A percentile compares a stretch with the other conserved stretches of the same genome.
Evolutionary conservation across 2,113 vertebrate species (phyloP).

Genomic region (Oreochromis tanganicae): DNA sequence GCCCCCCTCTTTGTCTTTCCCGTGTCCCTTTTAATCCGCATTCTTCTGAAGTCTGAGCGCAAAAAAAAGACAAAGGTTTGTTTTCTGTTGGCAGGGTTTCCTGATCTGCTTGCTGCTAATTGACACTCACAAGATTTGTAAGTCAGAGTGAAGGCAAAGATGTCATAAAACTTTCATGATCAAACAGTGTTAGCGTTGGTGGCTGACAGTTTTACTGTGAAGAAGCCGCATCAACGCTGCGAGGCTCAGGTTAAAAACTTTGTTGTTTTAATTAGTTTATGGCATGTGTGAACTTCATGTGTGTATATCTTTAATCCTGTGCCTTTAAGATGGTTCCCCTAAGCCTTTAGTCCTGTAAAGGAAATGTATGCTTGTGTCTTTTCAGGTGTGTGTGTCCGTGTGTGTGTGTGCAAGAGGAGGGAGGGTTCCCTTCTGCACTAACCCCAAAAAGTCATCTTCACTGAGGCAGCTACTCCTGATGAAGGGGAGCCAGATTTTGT

Average conservation of each 20-base stretch:
- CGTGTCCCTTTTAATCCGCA: conserved; percentile 43
- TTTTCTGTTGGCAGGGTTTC: conserved; percentile 40
- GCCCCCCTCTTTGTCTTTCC: conserved; percentile 25
- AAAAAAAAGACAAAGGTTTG: conserved; percentile 53
- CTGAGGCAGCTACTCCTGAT: conserved; percentile 44
- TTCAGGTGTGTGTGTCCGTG: neutral
- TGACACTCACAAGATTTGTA: conserved; percentile 55
- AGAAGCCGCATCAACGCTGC: neutral
- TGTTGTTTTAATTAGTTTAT: conserved; percentile 14
- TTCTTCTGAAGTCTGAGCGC: conserved; percentile 27
- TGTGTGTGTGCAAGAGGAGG: neutral
- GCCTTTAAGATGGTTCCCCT: neutral
- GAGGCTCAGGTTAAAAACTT: conserved; percentile 22
- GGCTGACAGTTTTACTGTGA: conserved; percentile 27
- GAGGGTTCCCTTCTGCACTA: conserved; percentile 48
- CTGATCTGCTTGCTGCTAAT: conserved; percentile 59
- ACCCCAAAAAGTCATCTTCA: conserved; percentile 67
- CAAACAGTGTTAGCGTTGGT: conserved; percentile 33
- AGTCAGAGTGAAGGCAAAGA: conserved; percentile 44
- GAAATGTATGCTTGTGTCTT: neutral
- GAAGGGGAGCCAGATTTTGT: conserved; percentile 42
- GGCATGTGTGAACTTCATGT: neutral
- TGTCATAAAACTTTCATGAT: conserved; percentile 56
- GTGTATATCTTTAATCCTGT: neutral
- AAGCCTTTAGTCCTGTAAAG: neutral